These are phyloP conservation scores for Labroides dimidiatus DNA, from an alignment of 2,797 vertebrate genomes.

Conservation along the genomic window DNA sequence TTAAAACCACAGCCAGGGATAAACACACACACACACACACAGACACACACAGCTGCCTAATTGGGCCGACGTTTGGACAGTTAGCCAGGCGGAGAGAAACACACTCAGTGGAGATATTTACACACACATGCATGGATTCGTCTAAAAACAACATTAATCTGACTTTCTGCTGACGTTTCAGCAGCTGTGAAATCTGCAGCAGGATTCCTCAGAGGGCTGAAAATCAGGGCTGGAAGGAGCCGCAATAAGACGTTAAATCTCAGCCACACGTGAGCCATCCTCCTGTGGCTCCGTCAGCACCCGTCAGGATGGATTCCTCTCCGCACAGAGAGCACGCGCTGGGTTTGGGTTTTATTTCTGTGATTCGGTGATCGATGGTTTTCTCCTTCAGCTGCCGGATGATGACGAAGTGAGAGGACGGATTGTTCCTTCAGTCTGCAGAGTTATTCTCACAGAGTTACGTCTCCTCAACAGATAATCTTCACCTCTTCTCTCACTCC, in stretches of 20 bases:
- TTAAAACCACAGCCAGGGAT: slow-evolving; percentile 14
- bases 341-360: slow-evolving; percentile 10
- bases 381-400: slow-evolving; percentile 31
- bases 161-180: slow-evolving; percentile 46
- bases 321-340: slow-evolving; percentile 17
- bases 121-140: slow-evolving; percentile 27
- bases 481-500: neutral
- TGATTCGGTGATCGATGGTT: slow-evolving; percentile 39
- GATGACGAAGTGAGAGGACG: slow-evolving; percentile 21
- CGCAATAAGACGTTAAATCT: neutral
- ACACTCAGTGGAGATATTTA: slow-evolving; percentile 7
- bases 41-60: slow-evolving; percentile 30
- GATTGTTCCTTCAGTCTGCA: slow-evolving; percentile 8
- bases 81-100: slow-evolving; percentile 20
- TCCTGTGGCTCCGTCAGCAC: neutral
- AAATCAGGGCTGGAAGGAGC: slow-evolving; percentile 25
- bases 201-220: slow-evolving; percentile 32
- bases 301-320: slow-evolving; percentile 5
- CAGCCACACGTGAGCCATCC: neutral
- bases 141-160: slow-evolving; percentile 46
- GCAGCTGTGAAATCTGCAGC: slow-evolving; percentile 41
- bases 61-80: slow-evolving; percentile 49
- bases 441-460: neutral
- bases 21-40: slow-evolving; percentile 16
- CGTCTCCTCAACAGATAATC: neutral